Conservation (phyloP, 2,888 invertebrate species). For the Suillia variegata region DNA sequence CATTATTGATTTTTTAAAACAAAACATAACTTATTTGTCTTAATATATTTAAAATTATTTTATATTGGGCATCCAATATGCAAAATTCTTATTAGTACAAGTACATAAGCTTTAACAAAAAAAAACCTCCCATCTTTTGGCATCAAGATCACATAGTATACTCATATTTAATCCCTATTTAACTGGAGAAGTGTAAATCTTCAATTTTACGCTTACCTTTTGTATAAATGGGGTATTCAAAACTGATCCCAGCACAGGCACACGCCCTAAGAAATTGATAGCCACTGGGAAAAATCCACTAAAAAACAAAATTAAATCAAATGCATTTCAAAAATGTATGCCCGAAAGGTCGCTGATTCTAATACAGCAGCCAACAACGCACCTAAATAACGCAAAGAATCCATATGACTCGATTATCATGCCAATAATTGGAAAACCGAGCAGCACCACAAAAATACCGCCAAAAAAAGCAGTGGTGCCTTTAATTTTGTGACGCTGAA, state of each 20-base stretch:
- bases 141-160: too few relatives aligned
- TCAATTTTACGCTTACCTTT: slow-evolving; percentile 69
- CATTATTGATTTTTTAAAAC: too few relatives aligned
- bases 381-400: slow-evolving; percentile 86
- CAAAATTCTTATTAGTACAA: too few relatives aligned
- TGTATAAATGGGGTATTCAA: slow-evolving; percentile 89
- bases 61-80: too few relatives aligned
- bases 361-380: too few relatives aligned
- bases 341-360: too few relatives aligned
- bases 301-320: slow-evolving; percentile 38
- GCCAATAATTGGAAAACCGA: slow-evolving; percentile 96
- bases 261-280: slow-evolving; percentile 90
- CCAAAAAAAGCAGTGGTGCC: slow-evolving; percentile 89
- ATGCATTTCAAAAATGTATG: slow-evolving; percentile 7
- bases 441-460: slow-evolving; percentile 87
- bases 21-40: too few relatives aligned
- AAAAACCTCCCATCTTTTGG: too few relatives aligned
- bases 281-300: slow-evolving; percentile 98
- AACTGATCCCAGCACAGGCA: slow-evolving; percentile 88
- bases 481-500: slow-evolving; percentile 93
- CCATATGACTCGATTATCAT: slow-evolving; percentile 98
- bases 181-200: too few relatives aligned
- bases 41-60: too few relatives aligned
- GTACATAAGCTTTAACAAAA: too few relatives aligned
- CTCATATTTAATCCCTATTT: too few relatives aligned